These are phyloP conservation scores for Ferdinandea cuprea DNA, from an alignment of 2,888 invertebrate genomes.

Conservation along the genomic window DNA sequence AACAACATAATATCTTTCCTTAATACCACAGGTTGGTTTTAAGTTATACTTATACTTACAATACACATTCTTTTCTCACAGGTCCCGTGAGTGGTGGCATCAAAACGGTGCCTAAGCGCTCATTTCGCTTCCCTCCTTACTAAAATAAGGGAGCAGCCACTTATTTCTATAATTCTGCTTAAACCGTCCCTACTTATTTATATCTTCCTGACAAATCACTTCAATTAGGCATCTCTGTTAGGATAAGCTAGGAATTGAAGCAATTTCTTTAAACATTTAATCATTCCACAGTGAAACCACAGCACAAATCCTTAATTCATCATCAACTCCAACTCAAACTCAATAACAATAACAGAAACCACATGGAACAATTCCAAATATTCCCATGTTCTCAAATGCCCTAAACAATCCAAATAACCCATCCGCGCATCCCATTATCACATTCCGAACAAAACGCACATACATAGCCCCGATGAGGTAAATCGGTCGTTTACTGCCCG, in stretches of 20 bases:
- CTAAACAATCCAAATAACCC: slow-evolving; percentile 74
- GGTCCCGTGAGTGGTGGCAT: too few relatives aligned
- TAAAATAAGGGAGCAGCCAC: too few relatives aligned
- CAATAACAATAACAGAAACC: slow-evolving; percentile 49
- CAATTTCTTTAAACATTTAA: slow-evolving; percentile 38
- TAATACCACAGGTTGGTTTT: too few relatives aligned
- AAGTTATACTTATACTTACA: too few relatives aligned
- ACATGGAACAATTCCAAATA: slow-evolving; percentile 60
- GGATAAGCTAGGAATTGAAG: slow-evolving; percentile 1
- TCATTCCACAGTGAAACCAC: slow-evolving; percentile 48
- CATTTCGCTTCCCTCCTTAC: too few relatives aligned
- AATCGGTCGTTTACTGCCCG: slow-evolving; percentile 65
- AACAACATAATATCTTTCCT: too few relatives aligned
- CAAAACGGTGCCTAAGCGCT: too few relatives aligned
- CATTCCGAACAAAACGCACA: slow-evolving; percentile 74
- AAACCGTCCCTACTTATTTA: too few relatives aligned
- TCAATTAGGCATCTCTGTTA: slow-evolving; percentile 7
- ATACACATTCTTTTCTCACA: too few relatives aligned
- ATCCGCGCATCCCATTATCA: slow-evolving; percentile 73
- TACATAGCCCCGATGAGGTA: slow-evolving; percentile 58
- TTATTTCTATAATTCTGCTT: too few relatives aligned
- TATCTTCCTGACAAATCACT: neutral
- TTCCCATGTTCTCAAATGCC: slow-evolving; percentile 70
- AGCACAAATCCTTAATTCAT: slow-evolving; percentile 11
- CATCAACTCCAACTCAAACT: neutral